Base-by-base conservation (phyloP, 2,888 invertebrate genomes). In the Protophormia terraenovae region DNA sequence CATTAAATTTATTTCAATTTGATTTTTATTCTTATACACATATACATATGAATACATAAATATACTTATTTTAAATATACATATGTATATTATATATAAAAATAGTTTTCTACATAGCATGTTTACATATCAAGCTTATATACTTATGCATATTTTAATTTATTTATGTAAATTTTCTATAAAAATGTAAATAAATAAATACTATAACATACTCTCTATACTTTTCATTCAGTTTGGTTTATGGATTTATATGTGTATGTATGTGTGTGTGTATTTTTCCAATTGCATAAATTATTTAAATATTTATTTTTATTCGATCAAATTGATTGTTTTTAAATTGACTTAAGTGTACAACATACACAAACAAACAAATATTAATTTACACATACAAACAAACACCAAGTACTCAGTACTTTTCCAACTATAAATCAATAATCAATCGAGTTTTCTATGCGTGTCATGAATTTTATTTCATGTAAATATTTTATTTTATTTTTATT, bases 261-360 rank as follows among this genome's bases (percentile, higher is more conserved):
- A 12, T 22, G 14, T 24, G 32, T 29, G 10, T 71, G 1, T 45
- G 22, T 8, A 35, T 53, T 72, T 73, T 78, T 41, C 53, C 83
- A 83, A 78, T 69, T 83, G 83, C 55, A 83, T 73, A 83, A 83
- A 73, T 73, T 73, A 69, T 67, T 73, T 82, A 67, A 73, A 73
- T 81, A 64, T 77, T 71, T 77, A 75, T 78, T 79, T 79, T 82
- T 67, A 76, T 76, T 50, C 64, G 41, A 82, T 53, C 58, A 78
- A 78, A 85, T 66, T 85, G 78, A 85, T 82, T 85, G 82, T 79
- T 79, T 85, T 79, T 75, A 82, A 82, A 85, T 85, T 85, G 85
- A 85, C 85, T 85, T 66, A 69, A 81, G 50, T 27, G 41, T 66
- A 73, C 55, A 58, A 16, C 14, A 66, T 5, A 58, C 67, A 66